Percentiles rank a stretch among this genome's conserved stretches.
These are phyloP conservation scores for Drosophila kikkawai DNA, from an alignment of 1,140 invertebrate species.

Conservation along the genomic window DNA sequence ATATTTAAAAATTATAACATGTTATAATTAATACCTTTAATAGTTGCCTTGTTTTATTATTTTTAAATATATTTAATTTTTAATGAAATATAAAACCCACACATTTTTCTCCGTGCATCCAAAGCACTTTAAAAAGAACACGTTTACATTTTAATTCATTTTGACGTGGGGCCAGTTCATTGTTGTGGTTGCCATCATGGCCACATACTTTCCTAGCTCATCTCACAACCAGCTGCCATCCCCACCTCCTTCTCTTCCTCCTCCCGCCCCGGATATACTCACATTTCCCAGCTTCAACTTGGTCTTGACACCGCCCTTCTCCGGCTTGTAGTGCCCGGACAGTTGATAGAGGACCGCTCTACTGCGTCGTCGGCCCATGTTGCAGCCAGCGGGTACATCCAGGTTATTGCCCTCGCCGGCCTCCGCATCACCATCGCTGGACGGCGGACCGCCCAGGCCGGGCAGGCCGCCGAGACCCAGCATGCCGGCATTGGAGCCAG, in stretches of 20 bases:
- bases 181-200: conserved; percentile 10
- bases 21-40: too few species aligned
- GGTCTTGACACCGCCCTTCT: conserved; percentile 92
- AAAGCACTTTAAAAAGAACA: not conserved
- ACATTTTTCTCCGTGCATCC: not conserved
- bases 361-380: conserved; percentile 94
- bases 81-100: not conserved
- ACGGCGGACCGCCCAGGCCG: conserved; percentile 88
- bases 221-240: not conserved
- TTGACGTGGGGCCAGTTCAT: conserved; percentile 16
- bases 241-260: not conserved
- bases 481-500: conserved; percentile 89
- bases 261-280: conserved; percentile 86
- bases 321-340: conserved; percentile 97
- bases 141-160: conserved; percentile 35
- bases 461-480: conserved; percentile 89
- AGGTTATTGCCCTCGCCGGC: conserved; percentile 89
- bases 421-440: conserved; percentile 88
- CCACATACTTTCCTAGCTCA: not conserved
- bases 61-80: not conserved
- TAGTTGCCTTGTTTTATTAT: too few species aligned
- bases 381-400: conserved; percentile 94
- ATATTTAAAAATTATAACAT: too few species aligned
- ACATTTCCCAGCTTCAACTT: conserved; percentile 98
- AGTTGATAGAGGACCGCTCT: conserved; percentile 98